phyloP scores from a whole-genome alignment of 2,797 vertebrate genomes.

The Hapalemur alaotrensis region DNA sequence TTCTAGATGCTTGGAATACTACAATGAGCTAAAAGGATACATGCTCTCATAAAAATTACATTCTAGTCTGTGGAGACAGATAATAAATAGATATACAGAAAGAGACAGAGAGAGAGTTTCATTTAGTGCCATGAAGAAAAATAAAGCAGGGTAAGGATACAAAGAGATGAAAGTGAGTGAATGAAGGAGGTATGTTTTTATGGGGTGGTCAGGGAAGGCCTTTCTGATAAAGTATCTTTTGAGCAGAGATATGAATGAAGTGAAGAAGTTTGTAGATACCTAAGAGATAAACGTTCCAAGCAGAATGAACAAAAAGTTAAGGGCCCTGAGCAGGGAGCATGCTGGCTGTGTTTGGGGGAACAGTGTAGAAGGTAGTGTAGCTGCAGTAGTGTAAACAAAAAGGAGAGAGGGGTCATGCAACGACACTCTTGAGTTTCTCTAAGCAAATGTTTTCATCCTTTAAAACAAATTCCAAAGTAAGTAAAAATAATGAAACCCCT shows the following conservation, averaged over 20 bases:
- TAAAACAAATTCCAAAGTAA: conserved; percentile 16
- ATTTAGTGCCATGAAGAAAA: not conserved
- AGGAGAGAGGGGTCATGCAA: not conserved
- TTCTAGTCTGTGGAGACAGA: not conserved
- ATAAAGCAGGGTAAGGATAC: not conserved
- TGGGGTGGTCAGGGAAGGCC: not conserved
- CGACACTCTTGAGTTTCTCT: not conserved
- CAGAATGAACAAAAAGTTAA: not conserved
- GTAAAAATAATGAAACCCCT: not conserved
- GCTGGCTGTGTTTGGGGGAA: not conserved
- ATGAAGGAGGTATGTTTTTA: not conserved
- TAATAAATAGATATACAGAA: not conserved
- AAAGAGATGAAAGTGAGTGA: not conserved
- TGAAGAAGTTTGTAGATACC: not conserved
- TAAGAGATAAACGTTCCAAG: not conserved
- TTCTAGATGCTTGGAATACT: not conserved
- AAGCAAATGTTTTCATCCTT: not conserved
- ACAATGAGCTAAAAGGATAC: not conserved
- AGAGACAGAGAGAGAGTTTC: not conserved
- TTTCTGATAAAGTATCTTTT: not conserved
- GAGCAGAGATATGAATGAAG: not conserved
- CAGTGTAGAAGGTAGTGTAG: too few relatives aligned
- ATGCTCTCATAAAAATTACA: not conserved
- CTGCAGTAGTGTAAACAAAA: not conserved
- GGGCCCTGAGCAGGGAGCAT: not conserved